Evolutionary conservation across 30 jellyfish, hydroid and myxozoan genomes (phyloP), one percentile per base, ranked within the genome.

Genomic region (Pseudorhiza aurosa): DNA sequence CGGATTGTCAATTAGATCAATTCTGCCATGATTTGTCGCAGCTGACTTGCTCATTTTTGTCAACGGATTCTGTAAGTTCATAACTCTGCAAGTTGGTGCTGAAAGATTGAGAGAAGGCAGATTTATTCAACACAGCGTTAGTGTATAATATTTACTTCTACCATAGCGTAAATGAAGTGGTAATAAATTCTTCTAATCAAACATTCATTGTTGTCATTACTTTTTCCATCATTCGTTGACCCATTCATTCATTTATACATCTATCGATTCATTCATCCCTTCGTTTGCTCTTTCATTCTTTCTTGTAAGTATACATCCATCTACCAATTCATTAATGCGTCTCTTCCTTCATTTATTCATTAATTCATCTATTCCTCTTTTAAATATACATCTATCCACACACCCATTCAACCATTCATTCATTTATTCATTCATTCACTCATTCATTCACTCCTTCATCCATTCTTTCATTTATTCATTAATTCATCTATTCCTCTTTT

Each of bases 21-120:
- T 90, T 24, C 96, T 62, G 28, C 96, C 88, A 15, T 77, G 82
- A 59, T 21, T 82, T 14, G 76, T 45, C 55, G 76, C 30, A 14
- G 86, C 94, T 39, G 97, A 90, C 50, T 90, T 90, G 94, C 97
- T 90, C 97, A 90, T 90, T 56, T 90, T 90, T 60, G 43, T 65
- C 12, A 45, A 40, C 42, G 97, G 97, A 57, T 83, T 81, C 42
- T 87, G 94, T 67, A 90, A 71, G 29, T 87, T 77, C 91, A 75
- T 77, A 25, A 90, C 85, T 14, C 97, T 77, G 49, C 91, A 68
- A 7, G 89, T 51, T 24, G 63, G 25, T 21, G 94, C 88, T 74
- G 57, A 15, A 65, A 42, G 7, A 14, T 10, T 19, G 21, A 43
- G 45, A 15, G 8, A 7, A 24, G 21, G 5, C 0, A 26, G 24